Conservation (phyloP, 2,797 vertebrate species). For the Hippocampus kuda region DNA sequence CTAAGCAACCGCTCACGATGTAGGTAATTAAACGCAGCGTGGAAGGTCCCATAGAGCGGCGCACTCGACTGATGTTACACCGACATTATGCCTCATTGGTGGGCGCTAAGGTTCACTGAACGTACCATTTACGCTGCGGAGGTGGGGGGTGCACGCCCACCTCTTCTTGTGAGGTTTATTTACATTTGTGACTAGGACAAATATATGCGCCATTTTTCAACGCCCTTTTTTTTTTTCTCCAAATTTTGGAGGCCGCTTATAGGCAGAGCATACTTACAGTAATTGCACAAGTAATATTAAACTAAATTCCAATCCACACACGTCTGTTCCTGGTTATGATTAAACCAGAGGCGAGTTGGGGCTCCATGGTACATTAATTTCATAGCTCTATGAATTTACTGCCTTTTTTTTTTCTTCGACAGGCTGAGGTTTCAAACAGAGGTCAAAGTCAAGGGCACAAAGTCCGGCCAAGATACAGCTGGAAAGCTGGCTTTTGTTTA, state of each 20-base stretch:
- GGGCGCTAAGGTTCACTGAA: conserved; percentile 4
- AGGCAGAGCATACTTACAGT: not conserved
- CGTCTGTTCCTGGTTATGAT: conserved; percentile 2
- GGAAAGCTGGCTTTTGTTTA: not conserved
- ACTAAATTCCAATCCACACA: not conserved
- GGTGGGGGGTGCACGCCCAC: not conserved
- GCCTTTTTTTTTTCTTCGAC: not conserved
- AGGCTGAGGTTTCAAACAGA: not conserved
- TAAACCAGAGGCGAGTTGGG: not conserved
- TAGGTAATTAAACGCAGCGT: conserved; percentile 1
- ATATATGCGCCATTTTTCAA: not conserved
- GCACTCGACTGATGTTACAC: conserved; percentile 1
- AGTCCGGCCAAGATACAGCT: not conserved
- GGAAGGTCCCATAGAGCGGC: not conserved
- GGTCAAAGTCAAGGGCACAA: conserved; percentile 3
- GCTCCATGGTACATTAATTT: conserved; percentile 4
- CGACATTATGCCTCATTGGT: conserved; percentile 1
- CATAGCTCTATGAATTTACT: conserved; percentile 7
- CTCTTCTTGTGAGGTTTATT: conserved; percentile 1
- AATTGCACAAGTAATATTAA: not conserved
- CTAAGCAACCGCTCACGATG: not conserved
- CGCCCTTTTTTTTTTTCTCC: not conserved
- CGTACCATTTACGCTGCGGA: not conserved
- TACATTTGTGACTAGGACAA: not conserved
- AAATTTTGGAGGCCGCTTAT: not conserved